Conservation (phyloP, 2,888 invertebrate genomes). For the Microplitis deprimator region DNA sequence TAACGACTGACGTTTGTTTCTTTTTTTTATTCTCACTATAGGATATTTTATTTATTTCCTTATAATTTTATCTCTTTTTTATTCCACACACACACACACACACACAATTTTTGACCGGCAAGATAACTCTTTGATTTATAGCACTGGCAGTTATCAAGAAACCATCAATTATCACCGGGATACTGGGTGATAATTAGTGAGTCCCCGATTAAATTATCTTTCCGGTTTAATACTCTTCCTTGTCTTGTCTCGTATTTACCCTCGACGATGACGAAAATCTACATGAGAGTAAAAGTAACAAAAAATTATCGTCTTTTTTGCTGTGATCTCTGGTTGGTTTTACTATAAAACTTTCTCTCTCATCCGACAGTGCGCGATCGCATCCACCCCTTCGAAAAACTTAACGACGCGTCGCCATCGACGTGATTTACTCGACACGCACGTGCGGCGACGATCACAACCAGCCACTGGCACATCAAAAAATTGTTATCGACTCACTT, state of each 20-base stretch:
- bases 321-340: background rate
- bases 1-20: background rate
- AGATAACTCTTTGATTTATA: constrained; percentile 54
- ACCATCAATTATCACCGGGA: constrained; percentile 56
- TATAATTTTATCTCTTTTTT: background rate
- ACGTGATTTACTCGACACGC: constrained; percentile 59
- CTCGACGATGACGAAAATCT: background rate
- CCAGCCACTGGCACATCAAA: constrained; percentile 39
- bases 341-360: background rate
- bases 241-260: background rate
- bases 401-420: constrained; percentile 42
- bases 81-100: constrained; percentile 20
- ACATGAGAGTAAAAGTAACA: background rate
- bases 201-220: constrained; percentile 44
- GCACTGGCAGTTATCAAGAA: constrained; percentile 24
- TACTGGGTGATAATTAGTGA: constrained; percentile 54
- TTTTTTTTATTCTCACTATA: constrained; percentile 1
- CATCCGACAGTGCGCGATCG: background rate
- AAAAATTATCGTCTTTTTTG: background rate
- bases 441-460: constrained; percentile 54
- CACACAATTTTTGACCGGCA: constrained; percentile 36
- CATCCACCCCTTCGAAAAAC: constrained; percentile 31
- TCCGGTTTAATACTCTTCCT: constrained; percentile 1
- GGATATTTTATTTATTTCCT: background rate
- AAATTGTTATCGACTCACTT: constrained; percentile 53